Evolutionary conservation across 2,797 vertebrate genomes (phyloP), one percentile per base, ranked within the genome.

Genomic region (Sebastolobus altivelis): DNA sequence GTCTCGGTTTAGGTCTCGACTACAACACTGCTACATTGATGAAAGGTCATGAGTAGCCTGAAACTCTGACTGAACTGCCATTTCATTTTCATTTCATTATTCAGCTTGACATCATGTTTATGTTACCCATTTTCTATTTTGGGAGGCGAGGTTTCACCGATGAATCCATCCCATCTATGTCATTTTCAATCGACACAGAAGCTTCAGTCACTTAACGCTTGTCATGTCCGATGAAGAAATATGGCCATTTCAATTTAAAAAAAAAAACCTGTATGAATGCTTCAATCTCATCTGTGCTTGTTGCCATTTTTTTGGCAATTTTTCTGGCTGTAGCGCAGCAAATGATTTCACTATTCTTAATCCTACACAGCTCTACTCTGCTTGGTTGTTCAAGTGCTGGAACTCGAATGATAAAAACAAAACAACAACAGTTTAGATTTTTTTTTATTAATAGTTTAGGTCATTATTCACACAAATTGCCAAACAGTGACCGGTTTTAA

Each of bases 81-180:
- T 37, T 75, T 55, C 10, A 13, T 40, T 31, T 63, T 40, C n/a
- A 25, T 61, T 72, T 29, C 43, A 72, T 62, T 18, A 62, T 61
- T 61, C 40, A 25, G 70, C 40, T 31, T 62, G 71, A 37, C 71
- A 22, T 72, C 40, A 9, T 63, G 46, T 74, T 54, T 29, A 27
- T 63, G 43, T n/a, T 25, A 10, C 38, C 27, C 13, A 61, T 61
- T 52, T 54, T 63, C 46, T 27, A 43, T 56, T 74, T 74, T 62
- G 46, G 33, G 27, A 55, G n/a, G 8, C 52, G 2, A 40, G 14
- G 7, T 40, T 38, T 38, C 6, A 72, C 55, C 18, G 18, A 72
- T 65, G 22, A 59, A 46, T 79, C 29, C 12, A 52, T 31, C 60
- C 10, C 14, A 78, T 70, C 29, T 14, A 3, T 14, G 16, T 56